phyloP scores from a whole-genome alignment of 2,888 invertebrate species.

The Drosophila siamana region DNA sequence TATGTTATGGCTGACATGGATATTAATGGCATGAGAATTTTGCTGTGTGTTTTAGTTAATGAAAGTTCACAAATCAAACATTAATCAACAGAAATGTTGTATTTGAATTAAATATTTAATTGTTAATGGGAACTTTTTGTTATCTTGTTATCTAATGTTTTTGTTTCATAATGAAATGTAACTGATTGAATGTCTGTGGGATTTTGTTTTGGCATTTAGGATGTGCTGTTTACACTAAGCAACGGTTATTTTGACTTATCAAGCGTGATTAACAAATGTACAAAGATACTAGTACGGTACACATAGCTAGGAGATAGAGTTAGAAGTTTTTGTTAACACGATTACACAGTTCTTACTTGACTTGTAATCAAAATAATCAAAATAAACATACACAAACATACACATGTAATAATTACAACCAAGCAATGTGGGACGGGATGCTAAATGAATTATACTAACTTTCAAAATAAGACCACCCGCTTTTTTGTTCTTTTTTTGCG shows the following conservation, averaged over 20 bases:
- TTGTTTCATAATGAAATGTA: constrained; percentile 24
- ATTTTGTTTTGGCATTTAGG: constrained; percentile 12
- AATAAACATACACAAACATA: constrained; percentile 7
- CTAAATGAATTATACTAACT: neutral
- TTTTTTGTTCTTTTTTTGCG: neutral
- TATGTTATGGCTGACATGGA: constrained; percentile 52
- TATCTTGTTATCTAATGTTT: constrained; percentile 7
- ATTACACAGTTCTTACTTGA: neutral
- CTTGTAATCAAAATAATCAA: neutral
- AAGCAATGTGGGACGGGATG: constrained; percentile 2
- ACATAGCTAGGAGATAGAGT: constrained; percentile 20
- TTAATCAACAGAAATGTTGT: constrained; percentile 1
- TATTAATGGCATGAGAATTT: constrained; percentile 72
- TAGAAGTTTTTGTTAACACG: constrained; percentile 12
- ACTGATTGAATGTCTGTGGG: constrained; percentile 21
- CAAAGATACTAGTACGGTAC: constrained; percentile 22
- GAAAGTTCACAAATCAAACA: constrained; percentile 20
- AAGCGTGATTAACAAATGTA: constrained; percentile 44
- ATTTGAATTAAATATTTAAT: constrained; percentile 5
- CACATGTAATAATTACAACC: constrained; percentile 6
- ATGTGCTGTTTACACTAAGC: constrained; percentile 32
- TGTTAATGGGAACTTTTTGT: neutral
- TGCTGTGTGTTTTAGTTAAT: constrained; percentile 43
- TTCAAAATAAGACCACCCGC: neutral
- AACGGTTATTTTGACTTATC: constrained; percentile 17